Conservation (phyloP, 2,797 vertebrate genomes). For the Lagodon rhomboides region DNA sequence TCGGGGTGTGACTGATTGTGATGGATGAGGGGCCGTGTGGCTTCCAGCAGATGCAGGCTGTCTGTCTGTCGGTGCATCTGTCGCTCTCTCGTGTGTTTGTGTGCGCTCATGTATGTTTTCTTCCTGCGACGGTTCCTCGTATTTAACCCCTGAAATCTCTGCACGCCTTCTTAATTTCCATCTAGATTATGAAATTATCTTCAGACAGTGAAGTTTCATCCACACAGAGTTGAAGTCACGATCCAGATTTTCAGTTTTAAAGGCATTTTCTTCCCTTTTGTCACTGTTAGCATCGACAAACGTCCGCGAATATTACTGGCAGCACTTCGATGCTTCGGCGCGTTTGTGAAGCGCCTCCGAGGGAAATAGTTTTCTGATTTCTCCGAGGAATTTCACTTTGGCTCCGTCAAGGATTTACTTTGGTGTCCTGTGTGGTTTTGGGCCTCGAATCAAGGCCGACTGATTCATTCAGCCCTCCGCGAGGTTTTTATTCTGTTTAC, state of each 20-base stretch:
- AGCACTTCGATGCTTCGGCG: slow-evolving; percentile 5
- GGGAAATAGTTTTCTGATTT: slow-evolving; percentile 37
- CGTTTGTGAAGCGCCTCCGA: slow-evolving; percentile 14
- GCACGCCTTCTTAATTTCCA: slow-evolving; percentile 2
- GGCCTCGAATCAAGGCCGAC: slow-evolving; percentile 24
- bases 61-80: slow-evolving; percentile 70
- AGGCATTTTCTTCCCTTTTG: neutral
- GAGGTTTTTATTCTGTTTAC: slow-evolving; percentile 28
- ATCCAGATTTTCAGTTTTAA: slow-evolving; percentile 18
- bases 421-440: slow-evolving; percentile 6
- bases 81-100: slow-evolving; percentile 38
- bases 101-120: slow-evolving; percentile 4
- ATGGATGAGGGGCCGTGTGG: slow-evolving; percentile 62
- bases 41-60: slow-evolving; percentile 73
- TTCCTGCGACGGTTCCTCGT: neutral
- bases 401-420: slow-evolving; percentile 13
- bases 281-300: slow-evolving; percentile 17
- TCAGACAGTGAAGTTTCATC: slow-evolving; percentile 12
- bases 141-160: slow-evolving; percentile 14
- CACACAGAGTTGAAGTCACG: slow-evolving; percentile 3
- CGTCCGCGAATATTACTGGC: slow-evolving; percentile 7
- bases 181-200: slow-evolving; percentile 17
- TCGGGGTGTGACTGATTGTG: slow-evolving; percentile 67
- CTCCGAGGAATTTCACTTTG: slow-evolving; percentile 11
- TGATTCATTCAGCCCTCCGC: slow-evolving; percentile 30